A percentile compares a stretch with the other conserved stretches of the same genome.
These are phyloP conservation scores for Agrochola lota DNA, from an alignment of 2,888 invertebrate species.

Conservation along the genomic window DNA sequence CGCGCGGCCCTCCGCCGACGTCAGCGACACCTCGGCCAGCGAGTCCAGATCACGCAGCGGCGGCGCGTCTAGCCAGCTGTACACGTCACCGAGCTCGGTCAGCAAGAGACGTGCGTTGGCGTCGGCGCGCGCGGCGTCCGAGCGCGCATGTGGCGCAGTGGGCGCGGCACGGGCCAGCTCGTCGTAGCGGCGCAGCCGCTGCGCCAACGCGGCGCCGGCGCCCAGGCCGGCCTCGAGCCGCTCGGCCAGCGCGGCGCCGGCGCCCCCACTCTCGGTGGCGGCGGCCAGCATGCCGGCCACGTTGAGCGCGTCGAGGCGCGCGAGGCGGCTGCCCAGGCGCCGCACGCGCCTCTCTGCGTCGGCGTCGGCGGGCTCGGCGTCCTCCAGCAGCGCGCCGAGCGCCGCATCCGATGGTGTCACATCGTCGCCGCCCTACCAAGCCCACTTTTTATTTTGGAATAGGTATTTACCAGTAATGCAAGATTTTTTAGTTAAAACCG, in stretches of 20 bases:
- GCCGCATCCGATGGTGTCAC: conserved; percentile 94
- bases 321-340: conserved; percentile 95
- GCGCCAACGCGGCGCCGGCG: conserved; percentile 79
- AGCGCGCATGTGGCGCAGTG: conserved; percentile 76
- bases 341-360: conserved; percentile 72
- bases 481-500: no score
- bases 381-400: conserved; percentile 92
- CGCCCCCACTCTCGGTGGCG: conserved; percentile 94
- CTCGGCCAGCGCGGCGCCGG: conserved; percentile 92
- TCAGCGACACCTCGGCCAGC: conserved; percentile 78
- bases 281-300: conserved; percentile 94
- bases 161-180: conserved; percentile 92
- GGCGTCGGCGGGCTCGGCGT: conserved; percentile 65
- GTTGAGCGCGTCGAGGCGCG: conserved; percentile 92
- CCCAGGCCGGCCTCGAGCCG: conserved; percentile 91
- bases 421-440: conserved; percentile 94
- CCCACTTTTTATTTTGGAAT: neutral
- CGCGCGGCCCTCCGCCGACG: conserved; percentile 77
- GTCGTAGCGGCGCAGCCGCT: conserved; percentile 83
- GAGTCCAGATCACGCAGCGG: conserved; percentile 80
- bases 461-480: neutral
- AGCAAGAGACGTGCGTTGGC: conserved; percentile 95
- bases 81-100: conserved; percentile 93
- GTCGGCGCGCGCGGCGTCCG: conserved; percentile 91
- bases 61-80: conserved; percentile 83